Evolutionary conservation across 92 coral and sea anemone species (phyloP).

Genomic region (Pocillopora meandrina): DNA sequence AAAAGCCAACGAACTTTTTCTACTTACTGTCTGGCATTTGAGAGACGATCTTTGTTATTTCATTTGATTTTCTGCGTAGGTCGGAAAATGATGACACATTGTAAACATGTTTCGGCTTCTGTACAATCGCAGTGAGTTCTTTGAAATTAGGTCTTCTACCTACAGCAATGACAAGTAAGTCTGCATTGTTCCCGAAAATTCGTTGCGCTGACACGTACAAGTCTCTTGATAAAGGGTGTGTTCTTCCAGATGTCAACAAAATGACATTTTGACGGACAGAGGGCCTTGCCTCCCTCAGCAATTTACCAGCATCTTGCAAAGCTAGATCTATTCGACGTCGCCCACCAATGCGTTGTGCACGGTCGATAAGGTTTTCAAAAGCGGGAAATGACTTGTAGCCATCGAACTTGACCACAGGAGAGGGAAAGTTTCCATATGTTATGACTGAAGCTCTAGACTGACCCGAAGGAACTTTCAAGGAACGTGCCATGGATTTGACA

Average conservation of each 20-base stretch:
- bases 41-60: neutral
- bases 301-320: slow-evolving; percentile 33
- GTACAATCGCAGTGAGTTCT: slow-evolving; percentile 26
- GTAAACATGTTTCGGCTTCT: slow-evolving; percentile 19
- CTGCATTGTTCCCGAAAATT: slow-evolving; percentile 21
- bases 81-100: slow-evolving; percentile 11
- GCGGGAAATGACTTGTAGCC: slow-evolving; percentile 35
- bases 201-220: slow-evolving; percentile 13
- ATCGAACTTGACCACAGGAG: slow-evolving; percentile 50
- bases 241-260: slow-evolving; percentile 45
- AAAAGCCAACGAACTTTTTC: neutral
- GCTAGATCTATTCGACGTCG: slow-evolving; percentile 53
- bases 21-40: slow-evolving; percentile 9
- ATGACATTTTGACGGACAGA: slow-evolving; percentile 54
- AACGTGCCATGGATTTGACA: slow-evolving; percentile 53
- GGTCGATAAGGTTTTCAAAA: slow-evolving; percentile 38
- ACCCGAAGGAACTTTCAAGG: slow-evolving; percentile 68
- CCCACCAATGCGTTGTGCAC: slow-evolving; percentile 53
- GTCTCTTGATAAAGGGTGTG: slow-evolving; percentile 15
- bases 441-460: slow-evolving; percentile 59
- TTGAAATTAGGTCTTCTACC: slow-evolving; percentile 40
- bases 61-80: neutral
- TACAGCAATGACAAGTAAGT: slow-evolving; percentile 51
- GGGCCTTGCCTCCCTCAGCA: slow-evolving; percentile 48
- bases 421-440: slow-evolving; percentile 58